A percentile compares a stretch with the other conserved stretches of the same genome.
Evolutionary conservation across 2,113 vertebrate species (phyloP).

Genomic region (Terrapene triunguis): DNA sequence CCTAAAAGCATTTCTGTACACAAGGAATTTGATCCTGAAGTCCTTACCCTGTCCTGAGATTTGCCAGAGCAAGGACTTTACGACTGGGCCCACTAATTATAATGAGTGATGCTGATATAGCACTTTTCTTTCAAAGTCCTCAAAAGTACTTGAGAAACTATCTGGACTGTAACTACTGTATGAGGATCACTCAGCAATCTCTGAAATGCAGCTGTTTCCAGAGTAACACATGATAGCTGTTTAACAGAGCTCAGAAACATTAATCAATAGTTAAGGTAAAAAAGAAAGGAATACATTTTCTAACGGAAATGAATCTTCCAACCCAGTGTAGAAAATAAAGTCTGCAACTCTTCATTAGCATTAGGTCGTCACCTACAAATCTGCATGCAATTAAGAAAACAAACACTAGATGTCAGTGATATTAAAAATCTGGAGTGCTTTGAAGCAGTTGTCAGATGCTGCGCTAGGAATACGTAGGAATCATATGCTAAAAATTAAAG

Average conservation of each 20-base stretch:
- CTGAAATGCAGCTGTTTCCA: background rate
- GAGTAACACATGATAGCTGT: background rate
- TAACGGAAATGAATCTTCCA: background rate
- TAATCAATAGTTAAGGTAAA: background rate
- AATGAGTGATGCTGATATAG: background rate
- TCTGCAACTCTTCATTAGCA: fast-evolving
- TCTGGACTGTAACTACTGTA: background rate
- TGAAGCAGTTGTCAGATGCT: background rate
- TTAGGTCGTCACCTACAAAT: background rate
- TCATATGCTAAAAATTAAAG: background rate
- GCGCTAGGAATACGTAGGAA: fast-evolving
- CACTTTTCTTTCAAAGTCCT: background rate
- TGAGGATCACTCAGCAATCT: background rate
- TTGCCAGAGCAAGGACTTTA: background rate
- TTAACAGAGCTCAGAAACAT: background rate
- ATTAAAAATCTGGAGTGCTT: background rate
- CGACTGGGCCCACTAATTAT: background rate
- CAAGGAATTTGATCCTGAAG: background rate
- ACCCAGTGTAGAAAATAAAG: fast-evolving
- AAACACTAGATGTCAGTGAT: slow-evolving; percentile 12
- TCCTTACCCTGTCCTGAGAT: background rate
- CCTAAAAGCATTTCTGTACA: background rate
- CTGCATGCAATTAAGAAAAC: background rate
- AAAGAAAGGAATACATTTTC: background rate
- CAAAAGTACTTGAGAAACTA: background rate